Evolutionary conservation across 2,113 vertebrate species (phyloP), one percentile per base, ranked within the genome.

Genomic region (Silurus glanis): DNA sequence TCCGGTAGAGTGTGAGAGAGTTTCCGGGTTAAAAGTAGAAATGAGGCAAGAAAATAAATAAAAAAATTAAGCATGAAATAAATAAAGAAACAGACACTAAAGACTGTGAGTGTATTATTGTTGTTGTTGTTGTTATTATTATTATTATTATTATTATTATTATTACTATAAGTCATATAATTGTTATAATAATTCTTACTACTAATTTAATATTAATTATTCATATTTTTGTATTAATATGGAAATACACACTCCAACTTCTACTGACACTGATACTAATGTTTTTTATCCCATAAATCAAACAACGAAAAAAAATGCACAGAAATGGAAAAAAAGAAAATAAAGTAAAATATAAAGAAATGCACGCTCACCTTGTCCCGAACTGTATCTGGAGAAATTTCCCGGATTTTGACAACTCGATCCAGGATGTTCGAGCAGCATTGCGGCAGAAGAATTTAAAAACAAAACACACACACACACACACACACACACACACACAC

Each of bases 341-440:
- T 37, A 37, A 37, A 74, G 7, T 8, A 49, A 72, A 61, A 61
- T 0, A 5, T 9, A 37, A 59, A 4, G n/a, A 64, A 53, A 0
- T 1, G 1, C 10, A 6, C n/a, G 83, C 94, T 95, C 95, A 96
- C 95, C 95, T 95, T 94, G 94, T 25, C 93, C 90, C 81, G 95
- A 90, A 28, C 80, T 90, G 91, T 95, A 95, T 69, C 95, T 94
- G 86, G 94, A 91, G 87, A 93, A 95, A 92, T 91, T 95, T 14
- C 93, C 93, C 17, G 91, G 89, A 89, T 92, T 95, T 84, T 95
- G 94, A 91, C 95, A 95, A 84, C 94, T 95, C 85, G 95, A 94
- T 87, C 94, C 95, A 86, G 95, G 94, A 91, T 95, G 95, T 87
- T 96, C 95, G 9, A 96, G 94, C 93, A 96, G 89, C 95, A 96